Percentiles rank a stretch among this genome's conserved stretches.
Evolutionary conservation across 2,797 vertebrate genomes (phyloP).

Genomic region (Myotis myotis): DNA sequence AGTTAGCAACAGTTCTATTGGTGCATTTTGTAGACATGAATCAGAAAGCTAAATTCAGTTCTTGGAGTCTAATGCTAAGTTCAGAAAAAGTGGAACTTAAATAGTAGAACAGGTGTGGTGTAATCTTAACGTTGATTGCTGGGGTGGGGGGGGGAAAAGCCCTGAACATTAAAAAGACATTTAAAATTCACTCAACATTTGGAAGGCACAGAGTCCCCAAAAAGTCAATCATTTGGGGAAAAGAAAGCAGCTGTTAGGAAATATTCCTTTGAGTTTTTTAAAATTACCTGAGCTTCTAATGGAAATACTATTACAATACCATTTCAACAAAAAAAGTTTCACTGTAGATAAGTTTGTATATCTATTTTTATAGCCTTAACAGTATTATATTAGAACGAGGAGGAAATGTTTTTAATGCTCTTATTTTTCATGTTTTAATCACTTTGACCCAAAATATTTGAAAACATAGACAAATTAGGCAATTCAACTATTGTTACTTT

Average conservation of each 20-base stretch:
- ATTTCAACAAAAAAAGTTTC: not conserved
- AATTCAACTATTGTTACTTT: not conserved
- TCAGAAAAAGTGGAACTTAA: constrained; percentile 60
- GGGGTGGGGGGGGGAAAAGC: constrained; percentile 23
- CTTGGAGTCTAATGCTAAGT: constrained; percentile 35
- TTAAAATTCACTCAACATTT: constrained; percentile 78
- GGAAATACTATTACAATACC: constrained; percentile 49
- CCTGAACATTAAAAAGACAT: constrained; percentile 65
- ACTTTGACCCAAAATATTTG: constrained; percentile 25
- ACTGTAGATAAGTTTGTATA: not conserved
- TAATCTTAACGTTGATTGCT: constrained; percentile 75
- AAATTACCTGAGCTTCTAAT: constrained; percentile 67
- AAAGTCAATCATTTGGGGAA: constrained; percentile 69
- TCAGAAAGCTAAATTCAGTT: constrained; percentile 72
- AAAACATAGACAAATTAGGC: not conserved
- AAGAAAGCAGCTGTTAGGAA: constrained; percentile 75
- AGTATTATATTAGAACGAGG: not conserved
- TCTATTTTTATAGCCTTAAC: not conserved
- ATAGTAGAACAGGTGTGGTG: constrained; percentile 72
- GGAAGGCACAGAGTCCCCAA: constrained; percentile 75
- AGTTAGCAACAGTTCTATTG: constrained; percentile 72
- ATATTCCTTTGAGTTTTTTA: constrained; percentile 65
- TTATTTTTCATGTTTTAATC: not conserved
- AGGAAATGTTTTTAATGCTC: not conserved
- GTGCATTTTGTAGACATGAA: constrained; percentile 24